Evolutionary conservation across 2,113 vertebrate genomes (phyloP).

Genomic region (Syngnathus scovelli): DNA sequence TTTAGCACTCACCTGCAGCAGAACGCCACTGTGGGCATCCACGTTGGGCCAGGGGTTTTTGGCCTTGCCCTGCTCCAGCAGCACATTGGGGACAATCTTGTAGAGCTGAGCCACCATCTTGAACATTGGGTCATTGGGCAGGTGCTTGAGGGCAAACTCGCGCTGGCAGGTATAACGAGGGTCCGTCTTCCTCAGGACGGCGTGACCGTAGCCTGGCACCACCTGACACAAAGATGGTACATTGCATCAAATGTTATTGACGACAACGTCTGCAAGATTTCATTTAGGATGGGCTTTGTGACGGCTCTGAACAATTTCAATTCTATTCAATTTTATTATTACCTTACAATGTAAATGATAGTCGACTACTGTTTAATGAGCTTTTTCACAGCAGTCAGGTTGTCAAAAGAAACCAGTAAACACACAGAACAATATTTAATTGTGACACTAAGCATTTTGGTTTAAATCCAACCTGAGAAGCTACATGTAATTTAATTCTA

Average conservation of each 20-base stretch:
- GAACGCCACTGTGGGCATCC: conserved; percentile 93
- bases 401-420: neutral
- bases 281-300: too few species aligned
- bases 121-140: conserved; percentile 91
- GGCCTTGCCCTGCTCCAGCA: conserved; percentile 95
- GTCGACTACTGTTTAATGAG: neutral
- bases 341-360: neutral
- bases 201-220: conserved; percentile 90
- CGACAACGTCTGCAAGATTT: neutral
- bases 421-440: too few species aligned
- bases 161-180: conserved; percentile 89
- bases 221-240: conserved; percentile 65
- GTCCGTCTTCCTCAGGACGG: conserved; percentile 90
- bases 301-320: neutral
- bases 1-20: conserved; percentile 82
- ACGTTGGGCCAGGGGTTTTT: conserved; percentile 99
- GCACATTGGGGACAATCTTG: conserved; percentile 91
- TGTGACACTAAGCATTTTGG: neutral
- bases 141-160: conserved; percentile 91
- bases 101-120: conserved; percentile 92
- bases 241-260: neutral
- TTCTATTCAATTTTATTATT: neutral
- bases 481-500: neutral
- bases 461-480: neutral
- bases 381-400: neutral